Percentiles rank a stretch among this genome's conserved stretches.
Evolutionary conservation across 1,140 invertebrate genomes (phyloP).

Genomic region (Spodoptera litura): DNA sequence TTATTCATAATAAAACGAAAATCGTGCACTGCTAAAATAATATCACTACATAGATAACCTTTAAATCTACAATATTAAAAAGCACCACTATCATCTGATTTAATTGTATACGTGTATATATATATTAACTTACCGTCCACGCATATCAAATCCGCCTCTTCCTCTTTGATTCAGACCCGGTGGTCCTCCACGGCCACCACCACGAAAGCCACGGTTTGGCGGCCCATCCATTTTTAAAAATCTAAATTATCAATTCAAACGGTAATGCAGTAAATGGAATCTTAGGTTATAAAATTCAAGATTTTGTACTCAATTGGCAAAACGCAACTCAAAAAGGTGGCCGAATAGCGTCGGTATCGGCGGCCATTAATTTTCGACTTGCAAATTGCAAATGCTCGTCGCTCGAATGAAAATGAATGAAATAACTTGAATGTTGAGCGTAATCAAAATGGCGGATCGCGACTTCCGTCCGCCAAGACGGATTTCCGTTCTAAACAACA

Average conservation of each 20-base stretch:
- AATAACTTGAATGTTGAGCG: background rate
- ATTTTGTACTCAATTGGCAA: background rate
- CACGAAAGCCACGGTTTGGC: conserved; percentile 75
- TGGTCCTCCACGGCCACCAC: conserved; percentile 75
- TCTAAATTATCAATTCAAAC: background rate
- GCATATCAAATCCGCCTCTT: conserved; percentile 78
- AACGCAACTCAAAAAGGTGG: background rate
- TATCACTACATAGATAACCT: conserved; percentile 3
- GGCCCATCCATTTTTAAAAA: conserved; percentile 69
- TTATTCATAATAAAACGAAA: too few species aligned
- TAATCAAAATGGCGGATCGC: conserved; percentile 5
- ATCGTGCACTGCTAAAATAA: too few species aligned
- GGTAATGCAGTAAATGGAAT: too few species aligned
- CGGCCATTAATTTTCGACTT: background rate
- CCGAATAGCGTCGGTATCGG: background rate
- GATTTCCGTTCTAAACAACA: background rate
- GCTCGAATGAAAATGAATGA: too few species aligned
- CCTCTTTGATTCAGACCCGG: conserved; percentile 66
- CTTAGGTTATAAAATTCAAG: background rate
- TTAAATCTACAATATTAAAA: conserved; percentile 5
- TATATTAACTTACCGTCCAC: conserved; percentile 69
- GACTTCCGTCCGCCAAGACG: background rate
- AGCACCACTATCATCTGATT: background rate
- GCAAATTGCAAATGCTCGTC: background rate
- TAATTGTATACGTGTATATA: too few species aligned